phyloP scores from a whole-genome alignment of 2,797 vertebrate genomes.

The Tarsius wallacei region DNA sequence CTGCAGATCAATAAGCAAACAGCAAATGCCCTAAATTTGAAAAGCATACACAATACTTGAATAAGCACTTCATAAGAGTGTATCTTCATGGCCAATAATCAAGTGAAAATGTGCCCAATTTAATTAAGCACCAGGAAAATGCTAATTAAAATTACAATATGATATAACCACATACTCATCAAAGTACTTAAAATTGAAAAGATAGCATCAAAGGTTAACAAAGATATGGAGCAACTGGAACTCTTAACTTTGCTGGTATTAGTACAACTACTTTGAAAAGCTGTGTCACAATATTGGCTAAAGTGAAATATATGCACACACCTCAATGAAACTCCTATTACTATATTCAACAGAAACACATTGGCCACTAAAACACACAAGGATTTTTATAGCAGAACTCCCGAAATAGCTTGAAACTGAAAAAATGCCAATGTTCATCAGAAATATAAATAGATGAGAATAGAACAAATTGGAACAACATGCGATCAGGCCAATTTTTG shows the following conservation, averaged over 20 bases:
- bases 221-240: slow-evolving; percentile 52
- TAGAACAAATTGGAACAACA: not conserved
- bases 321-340: not conserved
- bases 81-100: not conserved
- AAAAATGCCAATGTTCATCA: not conserved
- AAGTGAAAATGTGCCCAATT: slow-evolving; percentile 1
- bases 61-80: not conserved
- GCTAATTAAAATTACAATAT: not conserved
- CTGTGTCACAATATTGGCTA: slow-evolving; percentile 19
- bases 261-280: slow-evolving; percentile 3
- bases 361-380: not conserved
- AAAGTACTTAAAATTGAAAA: slow-evolving; percentile 35
- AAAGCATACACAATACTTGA: not conserved
- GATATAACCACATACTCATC: not conserved
- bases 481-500: not conserved
- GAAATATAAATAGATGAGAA: not conserved
- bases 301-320: not conserved
- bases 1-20: not conserved
- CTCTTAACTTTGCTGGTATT: not conserved
- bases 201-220: slow-evolving; percentile 66
- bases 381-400: not conserved
- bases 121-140: not conserved
- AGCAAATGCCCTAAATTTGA: not conserved
- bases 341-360: slow-evolving; percentile 25
- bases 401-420: not conserved